A percentile compares a stretch with the other conserved stretches of the same genome.
These are phyloP conservation scores for Agrilus planipennis DNA, from an alignment of 1,140 invertebrate genomes.

Conservation along the genomic window DNA sequence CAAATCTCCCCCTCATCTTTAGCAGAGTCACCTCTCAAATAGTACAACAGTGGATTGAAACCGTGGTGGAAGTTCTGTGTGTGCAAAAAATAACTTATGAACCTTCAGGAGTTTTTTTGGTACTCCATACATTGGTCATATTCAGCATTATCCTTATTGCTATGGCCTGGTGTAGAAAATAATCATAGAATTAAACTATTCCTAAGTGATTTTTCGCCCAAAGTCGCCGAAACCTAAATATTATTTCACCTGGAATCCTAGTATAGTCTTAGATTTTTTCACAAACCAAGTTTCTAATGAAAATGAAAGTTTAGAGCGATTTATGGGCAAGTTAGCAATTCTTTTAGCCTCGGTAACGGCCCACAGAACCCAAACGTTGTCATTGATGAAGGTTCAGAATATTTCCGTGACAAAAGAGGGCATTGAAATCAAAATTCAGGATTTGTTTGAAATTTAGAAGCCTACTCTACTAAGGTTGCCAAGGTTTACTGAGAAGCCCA, in stretches of 20 bases:
- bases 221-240: background rate
- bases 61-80: constrained; percentile 11
- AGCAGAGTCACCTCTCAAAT: constrained; percentile 18
- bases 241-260: background rate
- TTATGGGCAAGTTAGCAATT: background rate
- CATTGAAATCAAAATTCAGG: background rate
- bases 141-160: background rate
- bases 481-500: background rate
- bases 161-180: background rate
- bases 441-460: background rate
- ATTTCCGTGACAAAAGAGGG: background rate
- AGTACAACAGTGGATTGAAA: constrained; percentile 17
- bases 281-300: background rate
- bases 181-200: background rate
- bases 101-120: background rate
- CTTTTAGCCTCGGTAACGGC: constrained; percentile 8
- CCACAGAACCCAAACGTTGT: constrained; percentile 11
- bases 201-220: background rate
- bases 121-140: too few relatives aligned
- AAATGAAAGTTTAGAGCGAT: background rate
- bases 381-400: constrained; percentile 11
- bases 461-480: background rate
- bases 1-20: constrained; percentile 17
- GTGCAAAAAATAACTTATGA: background rate
- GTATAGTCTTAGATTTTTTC: background rate